phyloP scores from a whole-genome alignment of 2,113 vertebrate species.

The Myocastor coypus region DNA sequence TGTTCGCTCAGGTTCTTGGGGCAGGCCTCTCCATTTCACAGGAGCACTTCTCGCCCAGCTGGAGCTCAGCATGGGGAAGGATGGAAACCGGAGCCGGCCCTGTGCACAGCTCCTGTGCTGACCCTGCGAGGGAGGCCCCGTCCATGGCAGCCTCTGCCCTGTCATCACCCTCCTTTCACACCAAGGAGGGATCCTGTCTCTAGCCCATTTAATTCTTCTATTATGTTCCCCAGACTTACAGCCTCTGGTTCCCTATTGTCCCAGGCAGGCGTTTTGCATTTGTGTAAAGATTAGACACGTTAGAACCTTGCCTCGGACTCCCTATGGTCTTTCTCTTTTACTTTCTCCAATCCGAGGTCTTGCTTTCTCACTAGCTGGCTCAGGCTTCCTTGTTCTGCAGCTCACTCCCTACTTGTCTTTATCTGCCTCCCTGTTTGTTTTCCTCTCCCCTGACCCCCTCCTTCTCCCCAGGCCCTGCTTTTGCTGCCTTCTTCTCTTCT shows the following conservation, averaged over 20 bases:
- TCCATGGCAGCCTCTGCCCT: slow-evolving; percentile 20
- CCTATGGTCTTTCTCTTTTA: slow-evolving; percentile 65
- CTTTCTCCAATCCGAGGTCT: slow-evolving; percentile 63
- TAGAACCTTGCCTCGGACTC: slow-evolving; percentile 65
- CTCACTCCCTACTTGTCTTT: slow-evolving; percentile 43
- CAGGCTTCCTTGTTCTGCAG: slow-evolving; percentile 55
- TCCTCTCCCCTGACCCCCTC: slow-evolving; percentile 45
- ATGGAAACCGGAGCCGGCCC: slow-evolving; percentile 68
- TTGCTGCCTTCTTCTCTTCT: slow-evolving; percentile 60
- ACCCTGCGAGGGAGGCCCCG: background rate
- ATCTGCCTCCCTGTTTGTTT: slow-evolving; percentile 59
- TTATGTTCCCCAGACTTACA: slow-evolving; percentile 74
- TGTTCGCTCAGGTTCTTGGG: slow-evolving; percentile 60
- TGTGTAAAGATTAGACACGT: slow-evolving; percentile 75
- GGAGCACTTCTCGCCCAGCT: background rate
- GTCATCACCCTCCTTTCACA: slow-evolving; percentile 82
- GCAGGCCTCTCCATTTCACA: slow-evolving; percentile 57
- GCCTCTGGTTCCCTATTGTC: slow-evolving; percentile 80
- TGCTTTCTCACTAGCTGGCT: background rate
- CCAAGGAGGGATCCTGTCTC: slow-evolving; percentile 76
- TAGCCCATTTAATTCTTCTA: slow-evolving; percentile 80
- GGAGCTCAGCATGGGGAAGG: background rate
- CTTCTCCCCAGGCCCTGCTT: slow-evolving; percentile 42
- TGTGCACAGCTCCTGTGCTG: slow-evolving; percentile 65
- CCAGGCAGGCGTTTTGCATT: slow-evolving; percentile 59